Conservation (phyloP, 2,888 invertebrate genomes). For the Aproaerema taeniolella region DNA sequence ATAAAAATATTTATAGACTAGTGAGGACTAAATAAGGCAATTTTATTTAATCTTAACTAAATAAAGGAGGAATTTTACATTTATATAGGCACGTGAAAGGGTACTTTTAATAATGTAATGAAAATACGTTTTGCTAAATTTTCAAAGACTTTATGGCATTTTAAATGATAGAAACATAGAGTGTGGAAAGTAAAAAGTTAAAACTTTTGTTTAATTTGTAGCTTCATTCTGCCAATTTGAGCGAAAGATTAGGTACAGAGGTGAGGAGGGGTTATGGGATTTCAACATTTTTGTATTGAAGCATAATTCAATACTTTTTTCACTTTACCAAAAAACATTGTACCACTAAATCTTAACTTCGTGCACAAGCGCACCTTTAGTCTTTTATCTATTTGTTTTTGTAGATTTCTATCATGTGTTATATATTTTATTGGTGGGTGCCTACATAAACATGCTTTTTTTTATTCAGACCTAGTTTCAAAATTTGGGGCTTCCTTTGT, state of each 20-base stretch:
- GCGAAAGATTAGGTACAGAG: slow-evolving; percentile 17
- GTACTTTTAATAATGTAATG: slow-evolving; percentile 37
- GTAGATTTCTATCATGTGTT: no score
- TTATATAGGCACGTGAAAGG: slow-evolving; percentile 43
- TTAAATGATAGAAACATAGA: slow-evolving; percentile 2
- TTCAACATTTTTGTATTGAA: background rate
- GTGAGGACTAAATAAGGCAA: slow-evolving; percentile 26
- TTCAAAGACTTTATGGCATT: slow-evolving; percentile 25
- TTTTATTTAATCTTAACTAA: slow-evolving; percentile 28
- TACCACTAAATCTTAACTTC: background rate
- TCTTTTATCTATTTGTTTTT: no score
- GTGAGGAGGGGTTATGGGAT: background rate
- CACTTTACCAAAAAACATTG: slow-evolving; percentile 1
- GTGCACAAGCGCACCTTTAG: slow-evolving; percentile 8
- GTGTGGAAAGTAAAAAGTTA: no score
- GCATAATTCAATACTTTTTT: background rate
- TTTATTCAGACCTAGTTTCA: no score
- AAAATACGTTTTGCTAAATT: slow-evolving; percentile 43
- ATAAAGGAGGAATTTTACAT: slow-evolving; percentile 38
- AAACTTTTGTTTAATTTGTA: slow-evolving; percentile 1
- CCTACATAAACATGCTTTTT: no score
- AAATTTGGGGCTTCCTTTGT: no score
- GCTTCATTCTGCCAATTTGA: slow-evolving; percentile 11
- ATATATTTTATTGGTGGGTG: no score
- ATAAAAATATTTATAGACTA: slow-evolving; percentile 34